Percentiles rank a stretch among this genome's conserved stretches.
phyloP scores from a whole-genome alignment of 2,113 vertebrate genomes.

The Pituophis catenifer region DNA sequence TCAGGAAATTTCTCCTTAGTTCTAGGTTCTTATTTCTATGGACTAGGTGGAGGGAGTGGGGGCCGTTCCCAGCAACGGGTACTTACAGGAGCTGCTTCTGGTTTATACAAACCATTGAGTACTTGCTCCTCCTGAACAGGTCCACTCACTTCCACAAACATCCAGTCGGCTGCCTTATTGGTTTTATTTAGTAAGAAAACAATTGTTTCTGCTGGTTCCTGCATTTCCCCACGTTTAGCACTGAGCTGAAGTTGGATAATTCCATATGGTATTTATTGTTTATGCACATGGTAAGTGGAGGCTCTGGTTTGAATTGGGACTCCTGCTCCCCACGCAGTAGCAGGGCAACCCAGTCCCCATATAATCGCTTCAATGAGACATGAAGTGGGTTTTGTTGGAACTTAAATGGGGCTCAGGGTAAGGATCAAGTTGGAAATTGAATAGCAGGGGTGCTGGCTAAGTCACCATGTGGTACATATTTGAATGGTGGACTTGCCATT shows the following conservation, averaged over 20 bases:
- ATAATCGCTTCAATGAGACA: background rate
- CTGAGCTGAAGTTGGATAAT: background rate
- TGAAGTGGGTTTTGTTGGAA: background rate
- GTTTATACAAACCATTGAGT: background rate
- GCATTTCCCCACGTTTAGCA: background rate
- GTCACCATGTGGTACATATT: background rate
- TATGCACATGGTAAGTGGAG: background rate
- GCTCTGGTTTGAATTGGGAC: background rate
- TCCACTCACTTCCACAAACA: background rate
- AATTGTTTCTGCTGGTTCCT: background rate
- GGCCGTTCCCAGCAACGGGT: background rate
- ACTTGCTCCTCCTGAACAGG: background rate
- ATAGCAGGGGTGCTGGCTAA: background rate
- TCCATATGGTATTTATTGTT: background rate
- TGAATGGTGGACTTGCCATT: background rate
- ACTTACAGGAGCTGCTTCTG: background rate
- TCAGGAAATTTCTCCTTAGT: background rate
- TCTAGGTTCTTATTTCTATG: background rate
- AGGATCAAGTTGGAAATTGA: background rate
- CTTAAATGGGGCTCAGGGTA: background rate
- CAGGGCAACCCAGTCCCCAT: background rate
- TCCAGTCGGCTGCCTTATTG: background rate
- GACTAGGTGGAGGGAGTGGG: background rate
- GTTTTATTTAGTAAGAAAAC: background rate
- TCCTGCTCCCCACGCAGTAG: background rate